Percentiles rank a stretch among this genome's conserved stretches.
Conservation (phyloP, 64 coral and sea anemone genomes). For the Montipora cactus region DNA sequence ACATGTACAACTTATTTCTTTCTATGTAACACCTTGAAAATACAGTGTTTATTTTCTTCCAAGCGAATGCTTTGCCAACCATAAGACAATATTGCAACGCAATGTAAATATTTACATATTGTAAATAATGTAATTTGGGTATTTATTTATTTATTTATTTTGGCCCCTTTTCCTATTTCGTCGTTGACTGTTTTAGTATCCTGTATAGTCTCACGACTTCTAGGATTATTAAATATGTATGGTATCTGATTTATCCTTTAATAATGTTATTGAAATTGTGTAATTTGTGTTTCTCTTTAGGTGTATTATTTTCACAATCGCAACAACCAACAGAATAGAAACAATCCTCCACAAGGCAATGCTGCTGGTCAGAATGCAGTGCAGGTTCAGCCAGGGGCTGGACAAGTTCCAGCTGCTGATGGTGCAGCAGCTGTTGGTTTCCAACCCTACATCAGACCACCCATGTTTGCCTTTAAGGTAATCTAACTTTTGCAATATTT, state of each 20-base stretch:
- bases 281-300: conserved; percentile 19
- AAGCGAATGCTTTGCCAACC: no score
- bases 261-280: neutral
- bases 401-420: conserved; percentile 20
- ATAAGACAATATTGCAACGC: no score
- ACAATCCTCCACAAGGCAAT: conserved; percentile 45
- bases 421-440: conserved; percentile 78
- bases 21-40: neutral
- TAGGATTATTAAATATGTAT: no score
- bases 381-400: conserved; percentile 38
- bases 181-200: no score
- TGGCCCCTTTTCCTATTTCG: no score
- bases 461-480: conserved; percentile 81
- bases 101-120: no score
- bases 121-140: no score
- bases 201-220: no score
- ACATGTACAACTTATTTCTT: no score
- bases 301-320: conserved; percentile 70
- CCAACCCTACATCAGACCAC: conserved; percentile 92
- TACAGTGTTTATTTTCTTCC: neutral
- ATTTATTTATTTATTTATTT: no score
- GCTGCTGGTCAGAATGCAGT: conserved; percentile 58
- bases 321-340: conserved; percentile 12
- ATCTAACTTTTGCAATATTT: no score
- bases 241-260: neutral